Percentiles rank a stretch among this genome's conserved stretches.
Evolutionary conservation across 2,113 vertebrate genomes (phyloP).

Genomic region (Hypocryptadius cinnamomeus): DNA sequence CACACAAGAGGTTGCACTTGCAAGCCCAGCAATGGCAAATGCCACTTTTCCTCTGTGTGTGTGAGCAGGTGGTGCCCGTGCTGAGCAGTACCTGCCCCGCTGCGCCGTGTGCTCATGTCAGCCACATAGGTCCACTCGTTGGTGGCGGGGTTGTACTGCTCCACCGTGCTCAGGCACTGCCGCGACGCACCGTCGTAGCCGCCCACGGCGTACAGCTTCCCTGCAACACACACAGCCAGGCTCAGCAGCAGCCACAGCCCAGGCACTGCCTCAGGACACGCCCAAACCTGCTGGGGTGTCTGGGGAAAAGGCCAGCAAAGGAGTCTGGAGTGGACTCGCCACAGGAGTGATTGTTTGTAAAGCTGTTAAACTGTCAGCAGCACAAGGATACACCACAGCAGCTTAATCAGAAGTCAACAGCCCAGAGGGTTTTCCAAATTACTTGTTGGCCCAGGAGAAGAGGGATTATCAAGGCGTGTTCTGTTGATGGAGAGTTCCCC

Average conservation of each 20-base stretch:
- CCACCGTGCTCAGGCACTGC: conserved; percentile 94
- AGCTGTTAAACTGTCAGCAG: neutral
- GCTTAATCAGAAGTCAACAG: neutral
- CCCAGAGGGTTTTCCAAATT: neutral
- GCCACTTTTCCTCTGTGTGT: neutral
- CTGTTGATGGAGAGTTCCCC: neutral
- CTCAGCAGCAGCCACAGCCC: no score
- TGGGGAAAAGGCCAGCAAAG: neutral
- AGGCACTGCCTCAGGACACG: neutral
- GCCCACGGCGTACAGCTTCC: conserved; percentile 91
- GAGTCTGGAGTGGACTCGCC: neutral
- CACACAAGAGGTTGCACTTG: neutral
- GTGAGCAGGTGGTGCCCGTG: accelerated
- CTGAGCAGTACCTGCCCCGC: conserved; percentile 82
- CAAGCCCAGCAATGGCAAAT: neutral
- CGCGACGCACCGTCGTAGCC: conserved; percentile 93
- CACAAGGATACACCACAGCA: neutral
- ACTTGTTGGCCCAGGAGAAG: neutral
- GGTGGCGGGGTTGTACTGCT: conserved; percentile 86
- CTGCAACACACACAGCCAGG: conserved; percentile 61
- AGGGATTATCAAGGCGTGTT: neutral
- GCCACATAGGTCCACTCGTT: conserved; percentile 91
- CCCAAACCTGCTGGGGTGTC: neutral
- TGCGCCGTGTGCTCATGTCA: conserved; percentile 95
- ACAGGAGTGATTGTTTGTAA: neutral